Conservation (phyloP, 2,888 invertebrate genomes). For the Megastigmus dorsalis region DNA sequence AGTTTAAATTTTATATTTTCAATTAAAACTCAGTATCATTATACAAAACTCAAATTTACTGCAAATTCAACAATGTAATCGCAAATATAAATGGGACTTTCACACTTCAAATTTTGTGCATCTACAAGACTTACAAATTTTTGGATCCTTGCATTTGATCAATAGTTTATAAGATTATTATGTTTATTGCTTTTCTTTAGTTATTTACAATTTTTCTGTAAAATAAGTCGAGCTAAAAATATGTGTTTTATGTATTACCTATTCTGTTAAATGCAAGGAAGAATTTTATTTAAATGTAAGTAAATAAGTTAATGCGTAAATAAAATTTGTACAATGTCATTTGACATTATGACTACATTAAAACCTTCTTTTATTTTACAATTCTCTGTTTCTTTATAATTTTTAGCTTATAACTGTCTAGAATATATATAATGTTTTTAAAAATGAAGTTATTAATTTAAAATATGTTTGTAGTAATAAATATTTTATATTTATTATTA, state of each 20-base stretch:
- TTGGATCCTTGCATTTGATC: conserved; percentile 6
- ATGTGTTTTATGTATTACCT: conserved; percentile 6
- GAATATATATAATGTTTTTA: too few species aligned
- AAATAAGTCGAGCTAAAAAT: conserved; percentile 21
- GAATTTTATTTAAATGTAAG: conserved; percentile 27
- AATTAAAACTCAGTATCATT: not conserved
- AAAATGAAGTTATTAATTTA: too few species aligned
- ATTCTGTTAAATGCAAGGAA: conserved; percentile 3
- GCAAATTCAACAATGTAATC: not conserved
- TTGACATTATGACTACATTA: conserved; percentile 1
- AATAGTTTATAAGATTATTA: not conserved
- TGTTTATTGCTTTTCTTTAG: not conserved
- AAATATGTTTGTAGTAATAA: too few species aligned
- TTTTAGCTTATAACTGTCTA: too few species aligned
- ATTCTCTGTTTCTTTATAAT: too few species aligned
- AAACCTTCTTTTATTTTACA: too few species aligned
- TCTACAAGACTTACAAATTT: not conserved
- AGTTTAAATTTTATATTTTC: conserved; percentile 9
- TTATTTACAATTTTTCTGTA: conserved; percentile 15
- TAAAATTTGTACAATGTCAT: conserved; percentile 52
- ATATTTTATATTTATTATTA: too few species aligned
- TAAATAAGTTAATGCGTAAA: conserved; percentile 29
- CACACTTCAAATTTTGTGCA: not conserved
- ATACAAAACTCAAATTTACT: too few species aligned
- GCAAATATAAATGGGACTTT: not conserved